These are phyloP conservation scores for Thalassarche chlororhynchos DNA, from an alignment of 2,113 vertebrate species.

Conservation along the genomic window DNA sequence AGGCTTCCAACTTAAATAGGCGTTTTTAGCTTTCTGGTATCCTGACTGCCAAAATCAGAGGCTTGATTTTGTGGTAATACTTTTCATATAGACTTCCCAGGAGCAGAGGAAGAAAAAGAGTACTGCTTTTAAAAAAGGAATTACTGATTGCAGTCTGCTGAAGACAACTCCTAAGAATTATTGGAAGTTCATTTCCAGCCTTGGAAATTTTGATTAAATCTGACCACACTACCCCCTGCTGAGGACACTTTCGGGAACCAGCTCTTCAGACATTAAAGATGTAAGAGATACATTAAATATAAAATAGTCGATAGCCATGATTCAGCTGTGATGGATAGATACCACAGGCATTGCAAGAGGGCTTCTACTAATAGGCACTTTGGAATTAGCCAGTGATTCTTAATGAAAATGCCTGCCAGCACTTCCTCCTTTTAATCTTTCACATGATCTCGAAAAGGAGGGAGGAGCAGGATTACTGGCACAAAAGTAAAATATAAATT, in stretches of 20 bases:
- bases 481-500: neutral
- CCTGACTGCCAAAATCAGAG: neutral
- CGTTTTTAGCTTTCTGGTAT: neutral
- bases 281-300: constrained; percentile 27
- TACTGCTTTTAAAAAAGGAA: neutral
- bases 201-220: constrained; percentile 20
- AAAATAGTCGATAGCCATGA: neutral
- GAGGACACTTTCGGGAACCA: constrained; percentile 47
- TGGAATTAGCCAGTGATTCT: neutral
- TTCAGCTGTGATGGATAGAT: neutral
- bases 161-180: neutral
- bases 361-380: neutral
- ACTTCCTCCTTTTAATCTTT: neutral
- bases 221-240: neutral
- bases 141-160: neutral
- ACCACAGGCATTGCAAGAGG: neutral
- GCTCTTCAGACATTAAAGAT: constrained; percentile 41
- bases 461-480: neutral
- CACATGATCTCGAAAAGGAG: neutral
- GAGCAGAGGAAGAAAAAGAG: neutral
- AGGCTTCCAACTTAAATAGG: neutral
- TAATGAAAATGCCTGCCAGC: neutral
- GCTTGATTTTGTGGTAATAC: neutral
- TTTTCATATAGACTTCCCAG: neutral
- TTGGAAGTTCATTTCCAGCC: constrained; percentile 21